Percentiles rank a stretch among this genome's conserved stretches.
Evolutionary conservation across 2,113 vertebrate species (phyloP).

Genomic region (Dascyllus trimaculatus): DNA sequence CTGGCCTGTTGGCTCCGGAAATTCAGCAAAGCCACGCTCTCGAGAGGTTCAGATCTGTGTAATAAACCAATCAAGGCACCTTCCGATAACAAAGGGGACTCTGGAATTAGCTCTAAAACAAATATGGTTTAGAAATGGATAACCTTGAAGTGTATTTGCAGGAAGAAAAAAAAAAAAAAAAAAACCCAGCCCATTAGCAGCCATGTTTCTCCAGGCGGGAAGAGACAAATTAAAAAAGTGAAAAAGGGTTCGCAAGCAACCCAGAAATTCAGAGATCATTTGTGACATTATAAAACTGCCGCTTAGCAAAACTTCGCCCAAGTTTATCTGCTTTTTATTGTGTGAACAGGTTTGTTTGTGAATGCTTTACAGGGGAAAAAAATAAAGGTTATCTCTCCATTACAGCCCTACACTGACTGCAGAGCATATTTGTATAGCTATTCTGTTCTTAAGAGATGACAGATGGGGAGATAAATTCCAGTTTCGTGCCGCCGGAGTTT

Average conservation of each 20-base stretch:
- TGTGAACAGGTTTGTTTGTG: neutral
- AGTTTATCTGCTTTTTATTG: conserved; percentile 2
- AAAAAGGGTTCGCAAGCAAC: neutral
- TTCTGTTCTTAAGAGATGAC: conserved; percentile 32
- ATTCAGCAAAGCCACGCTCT: conserved; percentile 23
- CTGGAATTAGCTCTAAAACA: conserved; percentile 29
- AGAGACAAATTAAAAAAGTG: neutral
- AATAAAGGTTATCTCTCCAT: conserved; percentile 43
- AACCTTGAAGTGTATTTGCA: conserved; percentile 18
- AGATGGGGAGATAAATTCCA: conserved; percentile 32
- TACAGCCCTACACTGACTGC: neutral
- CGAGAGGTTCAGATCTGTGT: conserved; percentile 4
- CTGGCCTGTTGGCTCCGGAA: conserved; percentile 19
- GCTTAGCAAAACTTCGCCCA: conserved; percentile 28
- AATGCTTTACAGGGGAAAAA: neutral
- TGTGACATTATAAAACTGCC: conserved; percentile 46
- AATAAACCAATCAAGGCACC: conserved; percentile 34
- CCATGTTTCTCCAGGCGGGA: neutral
- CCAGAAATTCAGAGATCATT: conserved; percentile 15
- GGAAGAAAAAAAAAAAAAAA: neutral
- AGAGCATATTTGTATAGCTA: conserved; percentile 12
- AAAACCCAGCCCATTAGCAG: neutral
- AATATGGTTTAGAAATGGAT: conserved; percentile 32
- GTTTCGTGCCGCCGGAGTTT: neutral
- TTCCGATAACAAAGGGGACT: conserved; percentile 33